Evolutionary conservation across 1,140 invertebrate genomes (phyloP).

Genomic region (Ruditapes philippinarum): DNA sequence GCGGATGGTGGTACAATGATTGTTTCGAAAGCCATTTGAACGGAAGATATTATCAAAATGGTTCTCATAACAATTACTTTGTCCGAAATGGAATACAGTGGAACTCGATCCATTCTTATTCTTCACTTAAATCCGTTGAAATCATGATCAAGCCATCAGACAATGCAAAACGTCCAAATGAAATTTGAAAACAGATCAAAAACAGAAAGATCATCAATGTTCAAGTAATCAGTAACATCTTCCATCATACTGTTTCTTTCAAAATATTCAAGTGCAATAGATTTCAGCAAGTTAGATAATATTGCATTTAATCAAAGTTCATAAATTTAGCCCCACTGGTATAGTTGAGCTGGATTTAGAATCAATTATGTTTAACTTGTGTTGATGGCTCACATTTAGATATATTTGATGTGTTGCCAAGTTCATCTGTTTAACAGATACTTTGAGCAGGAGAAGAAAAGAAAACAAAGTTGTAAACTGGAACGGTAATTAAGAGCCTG

Average conservation of each 20-base stretch:
- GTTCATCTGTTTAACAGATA: no score
- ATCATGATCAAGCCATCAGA: conserved; percentile 84
- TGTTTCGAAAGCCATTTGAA: conserved; percentile 98
- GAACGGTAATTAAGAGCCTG: no score
- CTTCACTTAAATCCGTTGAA: conserved; percentile 83
- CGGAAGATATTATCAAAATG: conserved; percentile 91
- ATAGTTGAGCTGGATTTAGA: no score
- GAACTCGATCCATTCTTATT: conserved; percentile 85
- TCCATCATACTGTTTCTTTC: not conserved
- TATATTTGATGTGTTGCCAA: no score
- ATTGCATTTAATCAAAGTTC: no score
- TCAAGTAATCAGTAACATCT: not conserved
- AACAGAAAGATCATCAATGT: not conserved
- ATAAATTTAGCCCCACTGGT: no score
- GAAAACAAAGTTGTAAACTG: no score
- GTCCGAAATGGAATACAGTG: conserved; percentile 85
- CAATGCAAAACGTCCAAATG: conserved; percentile 67
- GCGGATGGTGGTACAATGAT: conserved; percentile 90
- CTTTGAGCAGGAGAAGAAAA: no score
- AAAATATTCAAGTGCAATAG: not conserved
- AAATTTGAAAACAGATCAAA: conserved; percentile 58
- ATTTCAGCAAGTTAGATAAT: not conserved
- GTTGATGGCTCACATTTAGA: no score
- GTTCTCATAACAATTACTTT: conserved; percentile 84
- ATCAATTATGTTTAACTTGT: no score